phyloP scores from a whole-genome alignment of 2,888 invertebrate species.

The Anthophora plumipes region DNA sequence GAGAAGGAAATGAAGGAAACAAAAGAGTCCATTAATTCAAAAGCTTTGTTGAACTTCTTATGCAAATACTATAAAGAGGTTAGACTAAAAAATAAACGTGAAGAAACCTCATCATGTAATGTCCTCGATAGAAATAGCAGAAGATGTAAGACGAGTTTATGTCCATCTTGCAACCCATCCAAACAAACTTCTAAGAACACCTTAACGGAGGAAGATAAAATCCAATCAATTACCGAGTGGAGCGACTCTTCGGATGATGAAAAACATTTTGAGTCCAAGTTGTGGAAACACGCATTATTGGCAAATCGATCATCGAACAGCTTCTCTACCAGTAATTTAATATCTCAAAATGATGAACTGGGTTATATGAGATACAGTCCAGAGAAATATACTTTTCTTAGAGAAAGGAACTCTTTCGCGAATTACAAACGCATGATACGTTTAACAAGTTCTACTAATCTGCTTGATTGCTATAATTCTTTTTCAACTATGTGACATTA shows the following conservation, averaged over 20 bases:
- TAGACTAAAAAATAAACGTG: background rate
- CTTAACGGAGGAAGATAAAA: slow-evolving; percentile 19
- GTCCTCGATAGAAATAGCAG: background rate
- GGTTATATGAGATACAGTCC: slow-evolving; percentile 6
- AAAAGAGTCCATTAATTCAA: background rate
- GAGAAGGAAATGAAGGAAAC: background rate
- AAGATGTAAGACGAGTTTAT: background rate
- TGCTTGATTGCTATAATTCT: background rate
- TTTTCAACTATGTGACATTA: too few species aligned
- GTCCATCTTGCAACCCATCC: background rate
- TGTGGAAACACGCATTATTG: slow-evolving; percentile 40
- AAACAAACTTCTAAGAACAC: slow-evolving; percentile 11
- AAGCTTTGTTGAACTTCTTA: background rate
- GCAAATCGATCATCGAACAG: slow-evolving; percentile 33
- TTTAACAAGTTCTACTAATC: slow-evolving; percentile 7
- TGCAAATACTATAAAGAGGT: background rate
- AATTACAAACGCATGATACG: slow-evolving; percentile 22
- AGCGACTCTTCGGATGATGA: background rate
- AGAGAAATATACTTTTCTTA: slow-evolving; percentile 32
- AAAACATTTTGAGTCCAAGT: background rate
- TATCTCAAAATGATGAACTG: background rate
- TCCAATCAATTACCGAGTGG: slow-evolving; percentile 7
- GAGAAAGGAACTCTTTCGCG: background rate
- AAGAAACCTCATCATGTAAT: slow-evolving; percentile 8
- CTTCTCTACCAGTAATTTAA: background rate